Evolutionary conservation across 64 coral and sea anemone species (phyloP), one percentile per base, ranked within the genome.

Genomic region (Pocillopora damicornis): DNA sequence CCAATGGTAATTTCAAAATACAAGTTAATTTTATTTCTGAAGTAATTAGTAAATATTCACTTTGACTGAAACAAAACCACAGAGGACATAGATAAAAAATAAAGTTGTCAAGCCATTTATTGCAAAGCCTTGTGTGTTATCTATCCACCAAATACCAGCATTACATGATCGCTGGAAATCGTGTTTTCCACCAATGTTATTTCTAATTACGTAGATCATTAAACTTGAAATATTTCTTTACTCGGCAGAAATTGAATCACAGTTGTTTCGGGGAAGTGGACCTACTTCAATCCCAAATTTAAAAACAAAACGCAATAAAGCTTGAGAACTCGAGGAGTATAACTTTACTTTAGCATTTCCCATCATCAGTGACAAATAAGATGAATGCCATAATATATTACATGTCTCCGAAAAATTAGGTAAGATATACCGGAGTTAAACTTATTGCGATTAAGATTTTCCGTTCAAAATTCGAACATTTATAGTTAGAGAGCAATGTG

Each of bases 111-210:
- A 77, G 37, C 37, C 15, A 77, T 77, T 83, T 67, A 4, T 7
- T 51, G 42, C 42, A 4, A 85, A 72, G 58, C 67, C 17, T 37
- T 72, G 65, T 12, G 16, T 57, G 65, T 18, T 72, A 72, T 25
- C 63, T 18, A 66, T 85, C 56, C 64, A 85, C 37, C 9, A 0
- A 85, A 66, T n/a, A 85, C 65, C 81, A 72, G 65, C 81, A 72
- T 68, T 85, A 58, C 81, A 85, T 38, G 64, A 83, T 83, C 61
- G 80, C 5, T 83, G 0, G 80, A 83, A 83, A 37, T 83, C 61
- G 61, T 68, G 80, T 83, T 68, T 83, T 83, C 63, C 11, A 81
- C 77, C 58, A 61, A 79, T 81, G 79, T 81, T 81, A 36, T 80
- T 81, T 34, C 79, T 65, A 68, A 83, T 83, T 67, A 67, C 80